Conservation (phyloP, 2,113 vertebrate genomes). For the Kryptolebias marmoratus region DNA sequence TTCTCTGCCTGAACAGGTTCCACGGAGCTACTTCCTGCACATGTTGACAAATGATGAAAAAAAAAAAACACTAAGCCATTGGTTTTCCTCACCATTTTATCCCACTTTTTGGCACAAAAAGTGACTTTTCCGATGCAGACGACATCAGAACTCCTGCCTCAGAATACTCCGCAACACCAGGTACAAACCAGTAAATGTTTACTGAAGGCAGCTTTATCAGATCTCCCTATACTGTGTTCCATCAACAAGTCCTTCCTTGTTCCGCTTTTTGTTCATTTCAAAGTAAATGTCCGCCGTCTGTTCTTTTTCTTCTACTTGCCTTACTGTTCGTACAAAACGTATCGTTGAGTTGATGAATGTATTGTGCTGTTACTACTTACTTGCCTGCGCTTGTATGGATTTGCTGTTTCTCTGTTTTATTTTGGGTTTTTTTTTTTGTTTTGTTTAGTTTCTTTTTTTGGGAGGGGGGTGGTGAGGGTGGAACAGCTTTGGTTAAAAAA, state of each 20-base stretch:
- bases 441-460: neutral
- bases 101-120: slow-evolving; percentile 18
- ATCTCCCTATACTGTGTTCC: slow-evolving; percentile 41
- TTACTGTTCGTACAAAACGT: slow-evolving; percentile 88
- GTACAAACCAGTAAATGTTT: slow-evolving; percentile 58
- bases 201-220: slow-evolving; percentile 85
- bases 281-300: slow-evolving; percentile 64
- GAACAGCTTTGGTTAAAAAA: slow-evolving; percentile 59
- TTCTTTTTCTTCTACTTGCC: slow-evolving; percentile 83
- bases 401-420: slow-evolving; percentile 87
- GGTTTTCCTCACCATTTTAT: slow-evolving; percentile 27
- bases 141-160: slow-evolving; percentile 49
- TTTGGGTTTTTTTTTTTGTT: slow-evolving; percentile 68
- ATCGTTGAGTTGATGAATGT: slow-evolving; percentile 93
- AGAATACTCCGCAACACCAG: slow-evolving; percentile 42
- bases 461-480: neutral
- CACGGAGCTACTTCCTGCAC: slow-evolving; percentile 24
- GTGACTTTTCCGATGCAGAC: slow-evolving; percentile 37
- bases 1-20: slow-evolving; percentile 30
- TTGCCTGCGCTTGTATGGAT: slow-evolving; percentile 95
- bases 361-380: slow-evolving; percentile 95
- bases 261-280: slow-evolving; percentile 61
- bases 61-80: slow-evolving; percentile 56
- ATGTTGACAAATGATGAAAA: slow-evolving; percentile 17
- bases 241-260: slow-evolving; percentile 64